Percentiles rank a stretch among this genome's conserved stretches.
These are phyloP conservation scores for Candidula unifasciata DNA, from an alignment of 2,888 invertebrate species.

Conservation along the genomic window DNA sequence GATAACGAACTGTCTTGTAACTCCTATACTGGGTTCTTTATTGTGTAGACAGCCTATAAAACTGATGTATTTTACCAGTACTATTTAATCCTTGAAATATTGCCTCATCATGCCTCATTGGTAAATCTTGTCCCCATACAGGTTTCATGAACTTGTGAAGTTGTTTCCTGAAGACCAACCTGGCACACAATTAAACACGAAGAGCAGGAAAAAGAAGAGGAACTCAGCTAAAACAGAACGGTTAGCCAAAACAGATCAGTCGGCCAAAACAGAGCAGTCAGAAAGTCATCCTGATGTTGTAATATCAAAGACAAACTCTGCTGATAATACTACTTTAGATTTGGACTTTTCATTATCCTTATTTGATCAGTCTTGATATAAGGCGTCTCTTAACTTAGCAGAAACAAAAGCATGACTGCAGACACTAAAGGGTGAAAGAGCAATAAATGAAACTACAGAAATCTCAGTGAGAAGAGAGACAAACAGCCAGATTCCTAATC, in stretches of 20 bases:
- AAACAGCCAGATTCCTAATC: no score
- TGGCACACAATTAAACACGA: not conserved
- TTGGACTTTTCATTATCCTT: not conserved
- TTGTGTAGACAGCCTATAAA: no score
- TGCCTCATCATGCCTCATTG: no score
- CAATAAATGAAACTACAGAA: no score
- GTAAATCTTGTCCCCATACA: not conserved
- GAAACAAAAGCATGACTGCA: no score
- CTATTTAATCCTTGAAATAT: no score
- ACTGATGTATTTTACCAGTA: no score
- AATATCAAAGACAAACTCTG: not conserved
- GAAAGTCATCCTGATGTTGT: not conserved
- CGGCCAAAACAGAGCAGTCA: not conserved
- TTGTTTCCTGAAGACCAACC: not conserved
- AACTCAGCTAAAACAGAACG: not conserved
- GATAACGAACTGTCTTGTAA: no score
- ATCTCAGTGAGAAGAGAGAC: no score
- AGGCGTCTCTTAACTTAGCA: not conserved
- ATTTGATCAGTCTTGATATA: conserved; percentile 7
- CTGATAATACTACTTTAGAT: not conserved
- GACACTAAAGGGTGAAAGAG: no score
- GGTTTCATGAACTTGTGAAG: conserved; percentile 32
- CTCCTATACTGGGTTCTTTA: no score
- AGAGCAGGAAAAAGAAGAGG: not conserved
- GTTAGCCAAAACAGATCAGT: no score